Percentiles rank a stretch among this genome's conserved stretches.
Conservation (phyloP, 2,888 invertebrate genomes). For the Hemistola chrysoprasaria region DNA sequence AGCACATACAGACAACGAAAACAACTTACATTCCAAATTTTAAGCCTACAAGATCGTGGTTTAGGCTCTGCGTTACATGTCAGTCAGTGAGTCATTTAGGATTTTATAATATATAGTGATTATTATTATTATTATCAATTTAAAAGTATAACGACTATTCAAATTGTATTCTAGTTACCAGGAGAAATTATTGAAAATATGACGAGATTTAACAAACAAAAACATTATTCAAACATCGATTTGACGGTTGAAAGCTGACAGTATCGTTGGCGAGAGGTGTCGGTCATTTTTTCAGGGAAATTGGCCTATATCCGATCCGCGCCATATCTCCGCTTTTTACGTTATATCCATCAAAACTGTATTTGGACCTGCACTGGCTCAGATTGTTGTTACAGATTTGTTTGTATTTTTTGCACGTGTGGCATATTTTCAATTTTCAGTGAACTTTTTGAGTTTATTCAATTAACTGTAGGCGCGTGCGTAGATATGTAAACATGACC, state of each 20-base stretch:
- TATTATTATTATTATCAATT: too few relatives aligned
- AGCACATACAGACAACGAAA: too few relatives aligned
- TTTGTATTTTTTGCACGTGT: slow-evolving; percentile 2
- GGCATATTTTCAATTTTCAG: not conserved
- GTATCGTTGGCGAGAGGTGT: slow-evolving; percentile 56
- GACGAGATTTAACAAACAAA: not conserved
- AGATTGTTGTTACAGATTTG: slow-evolving; percentile 4
- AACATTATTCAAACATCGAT: slow-evolving; percentile 16
- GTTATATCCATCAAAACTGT: slow-evolving; percentile 46
- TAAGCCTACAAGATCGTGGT: too few relatives aligned
- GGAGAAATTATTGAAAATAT: too few relatives aligned
- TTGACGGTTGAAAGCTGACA: slow-evolving; percentile 13
- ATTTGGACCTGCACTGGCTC: slow-evolving; percentile 26
- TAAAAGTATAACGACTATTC: too few relatives aligned
- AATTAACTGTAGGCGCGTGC: not conserved
- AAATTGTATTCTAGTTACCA: too few relatives aligned
- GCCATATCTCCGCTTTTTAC: slow-evolving; percentile 52
- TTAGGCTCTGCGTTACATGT: too few relatives aligned
- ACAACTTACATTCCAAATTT: too few relatives aligned
- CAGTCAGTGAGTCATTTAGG: too few relatives aligned
- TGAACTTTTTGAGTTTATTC: not conserved
- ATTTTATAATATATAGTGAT: too few relatives aligned
- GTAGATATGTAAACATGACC: too few relatives aligned
- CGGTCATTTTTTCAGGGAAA: slow-evolving; percentile 76
- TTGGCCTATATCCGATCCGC: slow-evolving; percentile 73